These are phyloP conservation scores for Edolisoma coerulescens DNA, from an alignment of 2,113 vertebrate species.

Conservation along the genomic window DNA sequence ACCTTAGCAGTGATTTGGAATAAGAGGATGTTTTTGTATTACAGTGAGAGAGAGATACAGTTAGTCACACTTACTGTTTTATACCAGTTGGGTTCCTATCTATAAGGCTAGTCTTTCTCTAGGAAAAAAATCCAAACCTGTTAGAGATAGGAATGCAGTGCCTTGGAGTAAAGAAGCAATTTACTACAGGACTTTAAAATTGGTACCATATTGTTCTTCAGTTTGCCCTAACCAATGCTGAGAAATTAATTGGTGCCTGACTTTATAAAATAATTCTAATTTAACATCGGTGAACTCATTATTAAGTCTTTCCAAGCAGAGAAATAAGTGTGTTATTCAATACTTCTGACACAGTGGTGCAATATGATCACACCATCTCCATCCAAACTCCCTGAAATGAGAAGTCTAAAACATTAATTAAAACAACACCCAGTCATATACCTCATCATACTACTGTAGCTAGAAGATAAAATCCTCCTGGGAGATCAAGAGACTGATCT, in stretches of 20 bases:
- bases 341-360: not conserved
- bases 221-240: slow-evolving; percentile 7
- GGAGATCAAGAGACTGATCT: not conserved
- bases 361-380: not conserved
- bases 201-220: slow-evolving; percentile 24
- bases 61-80: slow-evolving; percentile 4
- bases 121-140: not conserved
- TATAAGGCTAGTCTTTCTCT: not conserved
- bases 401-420: slow-evolving; percentile 30
- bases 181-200: not conserved
- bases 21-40: not conserved
- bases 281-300: slow-evolving; percentile 58
- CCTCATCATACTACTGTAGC: not conserved
- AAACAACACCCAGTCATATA: slow-evolving; percentile 6
- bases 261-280: slow-evolving; percentile 53
- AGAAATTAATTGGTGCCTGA: slow-evolving; percentile 26
- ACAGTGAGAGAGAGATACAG: slow-evolving; percentile 5
- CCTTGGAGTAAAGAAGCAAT: not conserved
- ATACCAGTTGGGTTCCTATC: not conserved
- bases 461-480: slow-evolving; percentile 32
- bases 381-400: not conserved
- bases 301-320: slow-evolving; percentile 42
- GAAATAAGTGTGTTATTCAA: slow-evolving; percentile 55
- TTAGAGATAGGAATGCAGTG: not conserved
- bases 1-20: slow-evolving; percentile 21